Evolutionary conservation across 2,113 vertebrate species (phyloP), one percentile per base, ranked within the genome.

Genomic region (Clupea harengus): DNA sequence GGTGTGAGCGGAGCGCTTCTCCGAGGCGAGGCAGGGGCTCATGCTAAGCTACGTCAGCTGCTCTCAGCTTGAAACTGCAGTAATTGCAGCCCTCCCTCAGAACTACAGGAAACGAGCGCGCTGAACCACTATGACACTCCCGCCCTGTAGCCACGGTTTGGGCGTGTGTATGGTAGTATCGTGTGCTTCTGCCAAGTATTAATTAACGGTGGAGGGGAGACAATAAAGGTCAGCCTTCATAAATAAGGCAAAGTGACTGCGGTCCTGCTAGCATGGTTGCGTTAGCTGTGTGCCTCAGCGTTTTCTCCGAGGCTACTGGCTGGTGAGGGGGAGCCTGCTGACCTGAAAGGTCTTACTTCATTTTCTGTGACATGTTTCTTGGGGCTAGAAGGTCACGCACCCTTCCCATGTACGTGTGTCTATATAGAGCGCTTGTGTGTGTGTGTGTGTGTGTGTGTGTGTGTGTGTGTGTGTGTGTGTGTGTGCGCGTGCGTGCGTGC

Each of bases 181-280:
- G 81, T 50, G 45, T 83, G 72, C 83, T 83, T 88, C 46, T 83
- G 82, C 75, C 50, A 9, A 83, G 84, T 88, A 83, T 85, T 82
- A 88, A 85, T 88, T 83, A 88, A 83, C 83, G 87, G 67, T 67
- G 49, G 49, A 67, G 84, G 54, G 39, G 45, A 52, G 44, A 50
- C 81, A 85, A 82, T 85, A 88, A 88, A 88, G 87, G 87, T 85
- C 84, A 83, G 6, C 49, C 52, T 85, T 85, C 85, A 83, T 81
- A 85, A 81, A 85, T 83, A 83, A n/a, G 64, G 67, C 45, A 45
- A 80, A 75, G 25, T 45, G 46, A 54, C 84, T 5, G 39, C 60
- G 0, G 4, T 46, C 45, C 64, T 60, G 39, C 46, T 28, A 28
- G 50, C 9, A 85, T 25, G 11, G 44, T 3, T 45, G 75, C 81